Percentiles rank a stretch among this genome's conserved stretches.
Conservation (phyloP, 2,113 vertebrate species). For the Cricetomys ansorgei region DNA sequence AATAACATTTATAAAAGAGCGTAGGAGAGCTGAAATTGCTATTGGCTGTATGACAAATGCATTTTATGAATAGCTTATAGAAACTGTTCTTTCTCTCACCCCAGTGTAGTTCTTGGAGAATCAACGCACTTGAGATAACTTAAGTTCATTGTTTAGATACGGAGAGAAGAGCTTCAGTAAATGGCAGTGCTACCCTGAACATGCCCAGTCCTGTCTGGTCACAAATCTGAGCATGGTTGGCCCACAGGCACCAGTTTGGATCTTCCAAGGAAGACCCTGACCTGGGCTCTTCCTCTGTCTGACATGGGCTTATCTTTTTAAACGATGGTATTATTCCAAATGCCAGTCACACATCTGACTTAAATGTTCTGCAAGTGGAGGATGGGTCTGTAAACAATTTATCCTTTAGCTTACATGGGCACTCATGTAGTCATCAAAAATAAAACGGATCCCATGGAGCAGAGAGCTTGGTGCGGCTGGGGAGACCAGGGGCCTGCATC, state of each 20-base stretch:
- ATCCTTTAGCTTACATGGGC: not conserved
- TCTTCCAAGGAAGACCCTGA: not conserved
- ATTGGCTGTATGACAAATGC: not conserved
- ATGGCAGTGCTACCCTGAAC: no score
- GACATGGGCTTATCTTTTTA: not conserved
- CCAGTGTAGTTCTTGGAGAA: not conserved
- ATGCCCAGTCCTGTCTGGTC: no score
- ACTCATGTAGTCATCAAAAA: not conserved
- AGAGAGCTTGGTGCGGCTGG: no score
- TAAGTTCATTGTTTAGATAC: not conserved
- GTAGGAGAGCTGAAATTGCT: not conserved
- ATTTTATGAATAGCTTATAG: not conserved
- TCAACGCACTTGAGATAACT: not conserved
- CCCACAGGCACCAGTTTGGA: not conserved
- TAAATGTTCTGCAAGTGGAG: not conserved
- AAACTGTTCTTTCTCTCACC: not conserved
- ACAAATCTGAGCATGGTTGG: not conserved
- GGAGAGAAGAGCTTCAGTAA: not conserved
- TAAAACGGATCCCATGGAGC: not conserved
- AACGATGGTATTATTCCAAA: not conserved
- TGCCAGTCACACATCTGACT: accelerated
- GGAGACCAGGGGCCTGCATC: no score
- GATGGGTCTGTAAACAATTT: not conserved
- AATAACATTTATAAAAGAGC: constrained; percentile 44
- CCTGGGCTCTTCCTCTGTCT: not conserved